Conservation (phyloP, 2,797 vertebrate species). For the Hipposideros larvatus region DNA sequence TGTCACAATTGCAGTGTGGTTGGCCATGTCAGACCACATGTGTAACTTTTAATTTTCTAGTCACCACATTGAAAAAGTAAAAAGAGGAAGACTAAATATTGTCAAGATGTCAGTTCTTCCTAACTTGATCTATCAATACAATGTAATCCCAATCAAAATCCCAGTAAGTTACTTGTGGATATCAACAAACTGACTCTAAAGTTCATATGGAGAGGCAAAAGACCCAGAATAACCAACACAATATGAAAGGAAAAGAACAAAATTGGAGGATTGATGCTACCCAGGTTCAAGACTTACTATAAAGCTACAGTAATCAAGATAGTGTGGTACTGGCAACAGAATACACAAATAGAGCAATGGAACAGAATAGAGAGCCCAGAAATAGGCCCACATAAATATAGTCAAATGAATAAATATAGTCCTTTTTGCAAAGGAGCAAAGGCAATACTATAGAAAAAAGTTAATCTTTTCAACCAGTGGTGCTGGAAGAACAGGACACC, state of each 20-base stretch:
- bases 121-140: neutral
- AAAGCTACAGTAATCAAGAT: slow-evolving; percentile 5
- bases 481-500: neutral
- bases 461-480: neutral
- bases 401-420: neutral
- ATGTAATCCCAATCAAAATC: slow-evolving; percentile 7
- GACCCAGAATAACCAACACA: neutral
- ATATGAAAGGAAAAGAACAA: neutral
- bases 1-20: no score
- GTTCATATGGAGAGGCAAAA: neutral
- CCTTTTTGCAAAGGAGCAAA: slow-evolving; percentile 46
- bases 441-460: neutral
- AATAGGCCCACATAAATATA: neutral
- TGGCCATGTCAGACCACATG: neutral
- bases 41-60: slow-evolving; percentile 1
- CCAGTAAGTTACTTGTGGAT: neutral
- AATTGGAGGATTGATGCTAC: neutral
- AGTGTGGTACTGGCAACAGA: neutral
- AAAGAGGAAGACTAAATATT: neutral
- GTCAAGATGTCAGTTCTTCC: neutral
- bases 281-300: neutral
- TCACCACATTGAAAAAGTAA: neutral
- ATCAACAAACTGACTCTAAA: slow-evolving; percentile 10
- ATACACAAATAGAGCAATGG: slow-evolving; percentile 9
- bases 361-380: neutral